These are phyloP conservation scores for Stichodactyla helianthus DNA, from an alignment of 64 coral and sea anemone genomes.

Conservation along the genomic window DNA sequence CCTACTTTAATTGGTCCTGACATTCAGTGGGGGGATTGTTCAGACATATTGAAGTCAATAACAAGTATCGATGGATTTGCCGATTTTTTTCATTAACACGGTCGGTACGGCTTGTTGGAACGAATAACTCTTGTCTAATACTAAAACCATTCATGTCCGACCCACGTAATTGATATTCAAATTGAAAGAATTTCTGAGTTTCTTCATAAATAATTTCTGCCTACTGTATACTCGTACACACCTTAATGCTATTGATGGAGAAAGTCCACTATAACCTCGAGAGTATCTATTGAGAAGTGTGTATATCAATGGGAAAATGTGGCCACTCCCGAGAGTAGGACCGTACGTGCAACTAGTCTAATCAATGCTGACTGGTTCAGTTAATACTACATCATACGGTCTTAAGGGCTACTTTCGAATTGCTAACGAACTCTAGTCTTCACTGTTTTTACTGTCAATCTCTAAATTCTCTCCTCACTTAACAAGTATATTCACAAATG, in stretches of 20 bases:
- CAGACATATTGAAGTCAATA: conserved; percentile 1
- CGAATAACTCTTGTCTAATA: not conserved
- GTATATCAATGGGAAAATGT: not conserved
- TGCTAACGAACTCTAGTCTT: not conserved
- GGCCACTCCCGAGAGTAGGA: not conserved
- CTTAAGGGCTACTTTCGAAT: not conserved
- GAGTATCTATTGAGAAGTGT: not conserved
- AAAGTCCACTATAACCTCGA: not conserved
- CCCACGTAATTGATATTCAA: not conserved
- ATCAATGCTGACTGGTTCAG: not conserved
- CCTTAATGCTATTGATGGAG: not conserved
- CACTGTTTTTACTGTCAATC: not conserved
- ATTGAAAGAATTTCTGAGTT: not conserved
- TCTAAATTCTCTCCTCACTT: not conserved
- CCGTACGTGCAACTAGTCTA: not conserved
- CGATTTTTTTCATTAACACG: not conserved
- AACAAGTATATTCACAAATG: not conserved
- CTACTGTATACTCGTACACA: not conserved
- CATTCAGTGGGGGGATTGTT: not conserved
- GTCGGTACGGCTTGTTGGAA: not conserved
- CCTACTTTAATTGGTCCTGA: not conserved
- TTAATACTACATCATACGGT: not conserved
- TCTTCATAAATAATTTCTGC: conserved; percentile 6
- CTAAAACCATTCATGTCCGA: not conserved
- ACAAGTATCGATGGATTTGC: not conserved